phyloP scores from a whole-genome alignment of 2,888 invertebrate genomes.

The Cephus spinipes region DNA sequence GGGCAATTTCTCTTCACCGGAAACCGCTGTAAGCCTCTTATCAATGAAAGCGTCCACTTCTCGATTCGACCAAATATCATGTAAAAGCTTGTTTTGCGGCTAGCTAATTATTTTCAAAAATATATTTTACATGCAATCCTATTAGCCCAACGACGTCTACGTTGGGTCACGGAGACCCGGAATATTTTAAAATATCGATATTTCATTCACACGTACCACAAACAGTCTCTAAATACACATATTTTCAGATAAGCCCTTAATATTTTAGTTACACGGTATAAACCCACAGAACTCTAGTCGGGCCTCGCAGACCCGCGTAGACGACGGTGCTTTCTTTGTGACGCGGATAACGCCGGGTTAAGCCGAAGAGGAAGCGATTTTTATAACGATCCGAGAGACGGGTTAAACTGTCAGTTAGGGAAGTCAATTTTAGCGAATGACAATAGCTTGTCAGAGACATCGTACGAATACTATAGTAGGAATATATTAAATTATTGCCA shows the following conservation, averaged over 20 bases:
- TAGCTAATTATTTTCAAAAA: background rate
- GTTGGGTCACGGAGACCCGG: too few species aligned
- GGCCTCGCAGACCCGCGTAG: too few species aligned
- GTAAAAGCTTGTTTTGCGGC: background rate
- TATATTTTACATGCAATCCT: background rate
- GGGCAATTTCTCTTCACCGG: background rate
- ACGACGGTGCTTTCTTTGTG: too few species aligned
- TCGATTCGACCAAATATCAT: background rate
- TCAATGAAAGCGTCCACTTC: background rate
- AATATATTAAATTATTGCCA: background rate
- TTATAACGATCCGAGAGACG: background rate
- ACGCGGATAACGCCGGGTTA: background rate
- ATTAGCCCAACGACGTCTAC: background rate
- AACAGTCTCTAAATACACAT: too few species aligned
- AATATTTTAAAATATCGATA: too few species aligned
- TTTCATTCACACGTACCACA: too few species aligned
- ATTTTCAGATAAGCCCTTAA: too few species aligned
- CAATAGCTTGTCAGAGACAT: background rate
- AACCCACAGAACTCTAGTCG: too few species aligned
- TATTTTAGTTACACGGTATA: too few species aligned
- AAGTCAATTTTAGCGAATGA: too few species aligned
- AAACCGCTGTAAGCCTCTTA: background rate
- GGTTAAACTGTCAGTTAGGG: too few species aligned
- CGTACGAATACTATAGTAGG: background rate
- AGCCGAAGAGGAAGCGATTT: background rate